These are phyloP conservation scores for Ennomos quercinarius DNA, from an alignment of 2,888 invertebrate species.

Conservation along the genomic window DNA sequence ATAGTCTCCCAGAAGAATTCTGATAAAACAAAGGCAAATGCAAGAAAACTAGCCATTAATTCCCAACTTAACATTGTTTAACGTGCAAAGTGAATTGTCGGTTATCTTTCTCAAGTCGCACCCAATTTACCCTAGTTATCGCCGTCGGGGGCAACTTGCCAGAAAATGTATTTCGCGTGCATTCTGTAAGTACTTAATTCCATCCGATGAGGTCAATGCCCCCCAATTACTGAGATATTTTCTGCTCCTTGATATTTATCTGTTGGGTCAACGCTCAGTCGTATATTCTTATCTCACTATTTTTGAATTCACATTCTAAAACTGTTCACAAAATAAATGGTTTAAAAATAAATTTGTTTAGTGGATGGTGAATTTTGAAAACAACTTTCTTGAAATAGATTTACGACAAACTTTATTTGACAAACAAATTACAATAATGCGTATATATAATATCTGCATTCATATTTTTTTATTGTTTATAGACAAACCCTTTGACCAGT, in stretches of 20 bases:
- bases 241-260: conserved; percentile 35
- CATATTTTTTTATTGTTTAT: too few species aligned
- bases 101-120: conserved; percentile 39
- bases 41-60: background rate
- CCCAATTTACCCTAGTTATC: conserved; percentile 51
- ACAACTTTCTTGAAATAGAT: too few species aligned
- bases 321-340: background rate
- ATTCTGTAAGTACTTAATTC: conserved; percentile 38
- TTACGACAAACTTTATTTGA: too few species aligned
- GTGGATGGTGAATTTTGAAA: background rate
- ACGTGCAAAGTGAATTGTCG: conserved; percentile 33
- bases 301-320: conserved; percentile 17
- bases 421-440: too few species aligned
- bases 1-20: too few species aligned
- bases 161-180: conserved; percentile 47
- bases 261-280: conserved; percentile 32
- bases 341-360: conserved; percentile 1
- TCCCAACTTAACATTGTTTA: conserved; percentile 18
- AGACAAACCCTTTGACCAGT: too few species aligned
- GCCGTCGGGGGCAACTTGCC: conserved; percentile 54
- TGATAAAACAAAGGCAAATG: too few species aligned
- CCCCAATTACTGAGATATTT: conserved; percentile 44
- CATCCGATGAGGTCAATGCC: conserved; percentile 46
- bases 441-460: too few species aligned
- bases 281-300: conserved; percentile 29